phyloP scores from a whole-genome alignment of 2,888 invertebrate genomes.

The Melitaea athalia region DNA sequence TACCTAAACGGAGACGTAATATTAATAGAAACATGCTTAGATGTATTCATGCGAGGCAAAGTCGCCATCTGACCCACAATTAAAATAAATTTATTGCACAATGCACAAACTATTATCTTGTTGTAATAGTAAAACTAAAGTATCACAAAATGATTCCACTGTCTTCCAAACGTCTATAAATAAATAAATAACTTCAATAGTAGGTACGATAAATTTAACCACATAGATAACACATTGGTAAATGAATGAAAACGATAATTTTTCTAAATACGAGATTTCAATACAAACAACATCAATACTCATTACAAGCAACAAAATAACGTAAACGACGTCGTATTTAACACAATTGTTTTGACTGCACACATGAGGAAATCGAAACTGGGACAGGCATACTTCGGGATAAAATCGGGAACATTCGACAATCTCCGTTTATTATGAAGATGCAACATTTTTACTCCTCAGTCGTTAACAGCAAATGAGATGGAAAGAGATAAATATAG shows the following conservation, averaged over 20 bases:
- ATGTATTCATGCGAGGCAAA: slow-evolving; percentile 70
- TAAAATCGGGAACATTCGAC: slow-evolving; percentile 61
- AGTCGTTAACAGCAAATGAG: slow-evolving; percentile 43
- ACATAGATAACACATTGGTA: not conserved
- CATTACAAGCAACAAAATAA: slow-evolving; percentile 47
- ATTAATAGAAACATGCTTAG: slow-evolving; percentile 61
- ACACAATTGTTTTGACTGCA: slow-evolving; percentile 47
- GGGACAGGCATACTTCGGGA: slow-evolving; percentile 57
- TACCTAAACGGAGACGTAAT: slow-evolving; percentile 73
- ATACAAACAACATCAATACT: slow-evolving; percentile 8
- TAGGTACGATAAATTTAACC: slow-evolving; percentile 3
- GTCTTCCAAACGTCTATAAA: slow-evolving; percentile 45
- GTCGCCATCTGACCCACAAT: slow-evolving; percentile 63
- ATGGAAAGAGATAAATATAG: slow-evolving; percentile 53
- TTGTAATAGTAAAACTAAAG: slow-evolving; percentile 38
- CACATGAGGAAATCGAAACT: slow-evolving; percentile 60
- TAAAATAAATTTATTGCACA: slow-evolving; percentile 16
- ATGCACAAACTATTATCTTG: slow-evolving; percentile 26
- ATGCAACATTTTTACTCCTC: slow-evolving; percentile 36
- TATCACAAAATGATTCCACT: slow-evolving; percentile 43
- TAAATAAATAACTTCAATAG: slow-evolving; percentile 28
- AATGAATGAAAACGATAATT: slow-evolving; percentile 6
- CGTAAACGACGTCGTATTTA: slow-evolving; percentile 47
- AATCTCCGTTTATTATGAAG: slow-evolving; percentile 49
- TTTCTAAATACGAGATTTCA: not conserved